Percentiles rank a stretch among this genome's conserved stretches.
Evolutionary conservation across 2,113 vertebrate species (phyloP).

Genomic region (Chitala chitala): DNA sequence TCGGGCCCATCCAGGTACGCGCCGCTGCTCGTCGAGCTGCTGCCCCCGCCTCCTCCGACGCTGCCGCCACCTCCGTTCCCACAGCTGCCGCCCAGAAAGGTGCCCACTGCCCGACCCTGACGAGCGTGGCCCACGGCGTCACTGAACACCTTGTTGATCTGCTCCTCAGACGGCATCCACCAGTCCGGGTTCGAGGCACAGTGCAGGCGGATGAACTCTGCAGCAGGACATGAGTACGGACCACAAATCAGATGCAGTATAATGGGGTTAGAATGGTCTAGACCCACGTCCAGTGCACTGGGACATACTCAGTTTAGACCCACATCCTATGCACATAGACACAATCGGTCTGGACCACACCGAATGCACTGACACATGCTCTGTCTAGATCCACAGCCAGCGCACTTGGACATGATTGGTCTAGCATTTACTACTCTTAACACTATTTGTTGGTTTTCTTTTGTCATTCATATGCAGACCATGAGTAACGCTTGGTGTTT

Average conservation of each 20-base stretch:
- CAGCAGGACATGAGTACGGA: not conserved
- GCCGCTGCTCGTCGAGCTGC: slow-evolving; percentile 68
- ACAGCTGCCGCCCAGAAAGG: slow-evolving; percentile 70
- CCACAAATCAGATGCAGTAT: not conserved
- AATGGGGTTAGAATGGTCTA: not conserved
- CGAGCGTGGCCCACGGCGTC: slow-evolving; percentile 93
- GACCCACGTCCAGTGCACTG: not conserved
- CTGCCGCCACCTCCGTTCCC: slow-evolving; percentile 42
- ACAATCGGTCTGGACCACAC: too few species aligned
- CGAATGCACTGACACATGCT: too few species aligned
- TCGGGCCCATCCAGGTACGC: slow-evolving; percentile 83
- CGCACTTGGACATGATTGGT: not conserved
- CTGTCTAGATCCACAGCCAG: too few species aligned
- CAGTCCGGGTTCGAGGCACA: slow-evolving; percentile 95
- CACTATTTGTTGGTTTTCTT: not conserved
- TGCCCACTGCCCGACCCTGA: slow-evolving; percentile 89
- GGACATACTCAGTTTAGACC: too few species aligned
- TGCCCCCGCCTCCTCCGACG: slow-evolving; percentile 14
- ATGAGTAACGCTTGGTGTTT: too few species aligned
- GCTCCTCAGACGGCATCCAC: slow-evolving; percentile 99
- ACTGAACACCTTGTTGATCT: slow-evolving; percentile 98
- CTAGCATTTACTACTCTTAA: not conserved
- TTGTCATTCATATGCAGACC: not conserved
- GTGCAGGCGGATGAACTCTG: slow-evolving; percentile 99
- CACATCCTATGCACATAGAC: too few species aligned